A percentile compares a stretch with the other conserved stretches of the same genome.
phyloP scores from a whole-genome alignment of 2,797 vertebrate genomes.

The Thunnus albacares region DNA sequence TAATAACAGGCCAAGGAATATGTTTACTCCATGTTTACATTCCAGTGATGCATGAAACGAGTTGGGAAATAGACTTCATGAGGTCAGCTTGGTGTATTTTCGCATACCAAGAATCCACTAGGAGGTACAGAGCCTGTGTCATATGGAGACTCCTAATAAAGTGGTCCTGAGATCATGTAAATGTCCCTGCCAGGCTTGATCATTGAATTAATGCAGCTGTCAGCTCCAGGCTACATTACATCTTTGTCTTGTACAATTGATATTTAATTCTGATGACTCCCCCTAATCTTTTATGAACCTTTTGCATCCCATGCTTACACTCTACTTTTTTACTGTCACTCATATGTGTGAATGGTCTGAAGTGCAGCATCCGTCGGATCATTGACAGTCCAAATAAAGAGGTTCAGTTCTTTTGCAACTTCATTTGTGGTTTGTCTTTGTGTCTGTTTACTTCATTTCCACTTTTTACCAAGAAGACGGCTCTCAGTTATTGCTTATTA shows the following conservation, averaged over 20 bases:
- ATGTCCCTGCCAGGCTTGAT: constrained; percentile 77
- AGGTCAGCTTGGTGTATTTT: constrained; percentile 70
- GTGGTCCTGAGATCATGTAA: constrained; percentile 66
- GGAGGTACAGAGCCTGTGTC: constrained; percentile 77
- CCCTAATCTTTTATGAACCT: constrained; percentile 82
- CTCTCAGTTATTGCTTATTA: neutral
- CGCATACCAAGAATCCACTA: constrained; percentile 63
- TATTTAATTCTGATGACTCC: constrained; percentile 80
- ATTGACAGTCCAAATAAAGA: constrained; percentile 85
- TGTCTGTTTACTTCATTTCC: constrained; percentile 16
- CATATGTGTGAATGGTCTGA: constrained; percentile 84
- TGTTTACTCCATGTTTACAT: constrained; percentile 88
- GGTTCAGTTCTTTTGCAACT: constrained; percentile 84
- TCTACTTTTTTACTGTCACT: constrained; percentile 83
- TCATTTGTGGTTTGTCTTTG: constrained; percentile 58
- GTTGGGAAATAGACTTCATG: constrained; percentile 72
- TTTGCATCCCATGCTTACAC: constrained; percentile 83
- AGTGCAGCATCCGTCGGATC: constrained; percentile 79
- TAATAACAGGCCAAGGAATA: constrained; percentile 85
- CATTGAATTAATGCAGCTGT: constrained; percentile 66
- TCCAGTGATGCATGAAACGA: constrained; percentile 78
- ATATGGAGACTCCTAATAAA: constrained; percentile 62
- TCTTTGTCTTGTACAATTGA: constrained; percentile 81
- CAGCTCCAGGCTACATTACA: constrained; percentile 68
- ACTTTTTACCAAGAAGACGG: neutral